phyloP scores from a whole-genome alignment of 1,140 invertebrate species.

The Hylaeus volcanicus region DNA sequence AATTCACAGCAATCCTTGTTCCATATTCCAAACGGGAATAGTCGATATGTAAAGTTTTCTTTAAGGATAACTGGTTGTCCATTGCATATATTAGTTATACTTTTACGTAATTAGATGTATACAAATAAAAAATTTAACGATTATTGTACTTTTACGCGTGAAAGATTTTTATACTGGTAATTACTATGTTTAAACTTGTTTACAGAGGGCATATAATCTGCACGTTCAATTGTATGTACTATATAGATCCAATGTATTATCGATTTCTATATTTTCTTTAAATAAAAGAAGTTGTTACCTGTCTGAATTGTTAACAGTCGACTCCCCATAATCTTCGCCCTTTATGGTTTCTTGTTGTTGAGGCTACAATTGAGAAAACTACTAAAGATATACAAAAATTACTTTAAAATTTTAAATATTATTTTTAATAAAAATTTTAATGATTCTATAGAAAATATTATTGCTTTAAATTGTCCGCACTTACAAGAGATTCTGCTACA shows the following conservation, averaged over 20 bases:
- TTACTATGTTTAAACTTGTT: neutral
- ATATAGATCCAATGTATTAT: neutral
- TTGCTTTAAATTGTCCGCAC: neutral
- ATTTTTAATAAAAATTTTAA: neutral
- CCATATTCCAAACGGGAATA: slow-evolving; percentile 14
- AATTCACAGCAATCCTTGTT: slow-evolving; percentile 22
- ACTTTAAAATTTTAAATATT: neutral
- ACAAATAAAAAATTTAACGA: neutral
- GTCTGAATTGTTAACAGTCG: slow-evolving; percentile 26
- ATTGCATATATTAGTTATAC: neutral
- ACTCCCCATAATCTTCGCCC: slow-evolving; percentile 9
- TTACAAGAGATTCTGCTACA: slow-evolving; percentile 31
- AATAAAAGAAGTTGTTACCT: slow-evolving; percentile 52
- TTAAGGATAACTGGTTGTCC: slow-evolving; percentile 7
- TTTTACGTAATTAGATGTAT: slow-evolving; percentile 14
- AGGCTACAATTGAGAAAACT: slow-evolving; percentile 35
- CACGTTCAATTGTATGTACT: slow-evolving; percentile 31
- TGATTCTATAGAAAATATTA: neutral
- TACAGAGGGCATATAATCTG: slow-evolving; percentile 36
- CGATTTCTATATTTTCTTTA: slow-evolving; percentile 1
- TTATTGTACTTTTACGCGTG: slow-evolving; percentile 5
- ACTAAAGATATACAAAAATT: neutral
- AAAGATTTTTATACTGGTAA: neutral
- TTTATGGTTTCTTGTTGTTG: slow-evolving; percentile 33
- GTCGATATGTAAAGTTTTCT: slow-evolving; percentile 13